Percentiles rank a stretch among this genome's conserved stretches.
Evolutionary conservation across 2,113 vertebrate species (phyloP).

Genomic region (Chamaetylas fuelleborni): DNA sequence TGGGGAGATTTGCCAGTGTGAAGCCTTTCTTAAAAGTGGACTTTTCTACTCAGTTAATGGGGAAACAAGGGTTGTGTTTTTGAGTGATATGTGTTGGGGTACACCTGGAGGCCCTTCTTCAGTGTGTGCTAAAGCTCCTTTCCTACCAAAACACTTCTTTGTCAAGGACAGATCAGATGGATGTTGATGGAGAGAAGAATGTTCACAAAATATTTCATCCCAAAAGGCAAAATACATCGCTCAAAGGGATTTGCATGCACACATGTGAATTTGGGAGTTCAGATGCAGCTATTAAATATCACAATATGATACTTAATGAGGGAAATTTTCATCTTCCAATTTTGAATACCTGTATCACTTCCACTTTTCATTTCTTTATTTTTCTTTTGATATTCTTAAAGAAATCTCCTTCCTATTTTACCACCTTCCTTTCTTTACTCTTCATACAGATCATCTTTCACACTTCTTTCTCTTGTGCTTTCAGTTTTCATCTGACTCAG

Average conservation of each 20-base stretch:
- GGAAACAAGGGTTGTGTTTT: not conserved
- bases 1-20: not conserved
- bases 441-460: not conserved
- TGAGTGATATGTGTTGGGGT: not conserved
- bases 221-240: not conserved
- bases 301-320: not conserved
- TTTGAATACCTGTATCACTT: not conserved
- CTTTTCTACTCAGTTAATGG: not conserved
- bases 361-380: not conserved
- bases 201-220: not conserved
- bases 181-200: not conserved
- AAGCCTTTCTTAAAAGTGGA: not conserved
- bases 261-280: not conserved
- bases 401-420: not conserved
- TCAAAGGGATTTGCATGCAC: not conserved
- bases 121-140: not conserved
- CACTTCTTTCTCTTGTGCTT: not conserved
- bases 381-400: not conserved
- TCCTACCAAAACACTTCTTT: not conserved
- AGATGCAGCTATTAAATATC: not conserved
- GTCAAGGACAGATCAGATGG: rapidly evolving
- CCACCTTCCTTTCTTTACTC: not conserved
- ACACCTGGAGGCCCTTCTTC: not conserved
- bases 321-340: not conserved
- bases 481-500: not conserved